A percentile compares a stretch with the other conserved stretches of the same genome.
These are phyloP conservation scores for Desmophyllum pertusum DNA, from an alignment of 92 coral and sea anemone genomes.

Conservation along the genomic window DNA sequence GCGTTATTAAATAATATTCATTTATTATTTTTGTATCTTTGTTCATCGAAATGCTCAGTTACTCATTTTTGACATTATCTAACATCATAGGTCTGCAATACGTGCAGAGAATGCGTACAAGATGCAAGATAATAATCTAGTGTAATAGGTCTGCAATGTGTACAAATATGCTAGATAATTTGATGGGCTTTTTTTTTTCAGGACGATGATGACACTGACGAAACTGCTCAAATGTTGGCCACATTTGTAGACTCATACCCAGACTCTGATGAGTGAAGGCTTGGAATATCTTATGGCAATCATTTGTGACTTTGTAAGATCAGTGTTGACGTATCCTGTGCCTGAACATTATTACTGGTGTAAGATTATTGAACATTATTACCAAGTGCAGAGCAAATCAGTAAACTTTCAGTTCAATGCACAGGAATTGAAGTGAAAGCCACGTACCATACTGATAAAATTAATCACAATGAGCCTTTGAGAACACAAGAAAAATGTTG, in stretches of 20 bases:
- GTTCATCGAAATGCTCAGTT: too few species aligned
- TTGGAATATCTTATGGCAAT: neutral
- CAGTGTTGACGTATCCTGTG: neutral
- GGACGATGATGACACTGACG: slow-evolving; percentile 44
- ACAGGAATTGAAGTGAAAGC: neutral
- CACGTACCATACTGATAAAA: neutral
- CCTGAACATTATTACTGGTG: neutral
- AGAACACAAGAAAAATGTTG: too few species aligned
- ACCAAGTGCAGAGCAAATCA: neutral
- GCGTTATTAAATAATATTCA: neutral
- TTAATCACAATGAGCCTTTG: neutral
- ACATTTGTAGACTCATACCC: slow-evolving; percentile 77
- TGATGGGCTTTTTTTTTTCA: neutral
- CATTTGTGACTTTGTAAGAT: neutral
- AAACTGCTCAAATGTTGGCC: slow-evolving; percentile 58
- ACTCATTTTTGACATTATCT: too few species aligned
- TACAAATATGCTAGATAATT: too few species aligned
- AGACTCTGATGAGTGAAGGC: slow-evolving; percentile 59
- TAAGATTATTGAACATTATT: neutral
- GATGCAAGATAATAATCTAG: too few species aligned
- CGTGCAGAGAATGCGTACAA: too few species aligned
- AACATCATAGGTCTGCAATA: too few species aligned
- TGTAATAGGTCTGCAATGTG: too few species aligned
- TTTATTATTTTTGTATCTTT: too few species aligned
- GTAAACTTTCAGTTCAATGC: neutral